Base-by-base conservation (phyloP, 2,113 vertebrate genomes). In the Columbina picui region DNA sequence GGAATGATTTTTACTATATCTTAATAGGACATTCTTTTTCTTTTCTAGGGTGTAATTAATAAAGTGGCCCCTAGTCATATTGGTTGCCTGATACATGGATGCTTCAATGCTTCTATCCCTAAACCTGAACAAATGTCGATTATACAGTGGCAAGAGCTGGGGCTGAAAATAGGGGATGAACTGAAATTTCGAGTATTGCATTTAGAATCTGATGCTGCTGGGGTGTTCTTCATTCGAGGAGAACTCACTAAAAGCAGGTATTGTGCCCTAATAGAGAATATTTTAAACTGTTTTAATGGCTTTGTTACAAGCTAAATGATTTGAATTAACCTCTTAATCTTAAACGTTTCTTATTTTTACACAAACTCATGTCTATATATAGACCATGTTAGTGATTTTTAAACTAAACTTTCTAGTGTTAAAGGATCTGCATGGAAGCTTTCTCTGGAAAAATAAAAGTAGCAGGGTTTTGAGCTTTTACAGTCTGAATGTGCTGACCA, bases 41-140 rank as follows among this genome's bases (percentile, higher is more conserved):
- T 92, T 53, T 82, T 69, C 38, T 87, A 99, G 99, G 99, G 99
- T 41, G 96, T 97, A 43, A 99, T 99, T 77, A 99, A 99, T 95
- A 99, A 99, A 97, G 97, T 99, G 12, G 99, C 98, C 6, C 97
- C 98, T 21, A 98, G 98, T 90, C 99, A 99, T 10, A 98, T 99
- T 68, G 99, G 99, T 69, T 99, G 99, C 91, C 96, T 99, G 75
- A 99, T 99, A 47, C 99, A 99, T 21, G 98, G 99, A 29, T 99
- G 99, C 90, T 99, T 99, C 94, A 99, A 99, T 70, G 99, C 99
- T 69, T 99, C 99, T 68, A 98, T 99, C 59, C 98, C 98, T 43
- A 99, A 98, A 87, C 99, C 99, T 22, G 97, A 96, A 79, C 98
- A 98, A 32, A 98, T 99, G 93, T 84, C 98, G 1, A 1, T 94